Evolutionary conservation across 2,113 vertebrate species (phyloP).

Genomic region (Nematolebias whitei): DNA sequence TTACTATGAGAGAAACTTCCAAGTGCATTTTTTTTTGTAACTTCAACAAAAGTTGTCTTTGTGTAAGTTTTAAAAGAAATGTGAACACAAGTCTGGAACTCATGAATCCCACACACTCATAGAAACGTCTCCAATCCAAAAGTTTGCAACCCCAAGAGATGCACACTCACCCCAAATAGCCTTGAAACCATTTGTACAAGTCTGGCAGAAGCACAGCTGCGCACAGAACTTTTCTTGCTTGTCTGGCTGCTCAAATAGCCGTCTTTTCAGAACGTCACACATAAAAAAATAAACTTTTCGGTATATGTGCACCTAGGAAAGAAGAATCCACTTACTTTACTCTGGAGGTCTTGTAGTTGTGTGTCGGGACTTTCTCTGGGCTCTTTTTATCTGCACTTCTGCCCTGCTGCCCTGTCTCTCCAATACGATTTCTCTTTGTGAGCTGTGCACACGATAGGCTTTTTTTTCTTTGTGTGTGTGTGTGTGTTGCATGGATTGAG

Average conservation of each 20-base stretch:
- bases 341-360: constrained; percentile 75
- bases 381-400: constrained; percentile 76
- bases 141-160: background rate
- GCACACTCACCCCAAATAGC: constrained; percentile 10
- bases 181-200: constrained; percentile 19
- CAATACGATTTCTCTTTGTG: constrained; percentile 71
- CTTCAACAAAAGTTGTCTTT: constrained; percentile 28
- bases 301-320: constrained; percentile 11
- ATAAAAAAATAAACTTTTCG: constrained; percentile 2
- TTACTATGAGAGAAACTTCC: constrained; percentile 22
- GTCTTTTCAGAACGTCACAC: constrained; percentile 13
- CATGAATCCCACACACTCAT: constrained; percentile 12
- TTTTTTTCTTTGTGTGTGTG: constrained; percentile 27
- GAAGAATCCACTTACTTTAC: constrained; percentile 76
- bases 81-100: constrained; percentile 13
- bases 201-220: constrained; percentile 2
- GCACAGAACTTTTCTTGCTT: constrained; percentile 24
- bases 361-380: constrained; percentile 65
- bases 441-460: constrained; percentile 69
- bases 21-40: background rate
- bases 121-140: background rate
- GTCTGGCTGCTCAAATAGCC: constrained; percentile 22
- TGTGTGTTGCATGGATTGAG: constrained; percentile 55
- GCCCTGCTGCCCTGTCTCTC: constrained; percentile 65
- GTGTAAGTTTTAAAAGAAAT: background rate